Evolutionary conservation across 2,888 invertebrate species (phyloP).

Genomic region (Tinea pellionella): DNA sequence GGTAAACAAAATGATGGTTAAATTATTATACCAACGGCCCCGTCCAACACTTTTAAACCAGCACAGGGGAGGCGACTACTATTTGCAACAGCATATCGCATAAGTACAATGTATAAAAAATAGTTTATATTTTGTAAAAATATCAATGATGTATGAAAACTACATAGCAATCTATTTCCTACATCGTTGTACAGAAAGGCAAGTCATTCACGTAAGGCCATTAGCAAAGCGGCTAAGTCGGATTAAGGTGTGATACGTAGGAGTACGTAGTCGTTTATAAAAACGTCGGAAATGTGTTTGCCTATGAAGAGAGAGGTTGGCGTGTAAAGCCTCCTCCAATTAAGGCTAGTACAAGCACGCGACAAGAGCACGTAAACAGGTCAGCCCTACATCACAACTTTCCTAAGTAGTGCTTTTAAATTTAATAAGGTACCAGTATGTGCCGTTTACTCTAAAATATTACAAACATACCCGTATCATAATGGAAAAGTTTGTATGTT

Average conservation of each 20-base stretch:
- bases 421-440: conserved; percentile 7
- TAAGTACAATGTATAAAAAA: too few species aligned
- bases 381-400: conserved; percentile 11
- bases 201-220: conserved; percentile 4
- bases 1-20: too few species aligned
- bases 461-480: not conserved
- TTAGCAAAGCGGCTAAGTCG: conserved; percentile 5
- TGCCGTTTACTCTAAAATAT: not conserved
- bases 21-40: too few species aligned
- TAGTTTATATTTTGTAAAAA: not conserved
- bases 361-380: conserved; percentile 38
- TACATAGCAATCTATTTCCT: not conserved
- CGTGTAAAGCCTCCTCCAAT: conserved; percentile 41
- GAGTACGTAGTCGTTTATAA: conserved; percentile 10
- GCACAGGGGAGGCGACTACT: too few species aligned
- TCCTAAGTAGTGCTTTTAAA: conserved; percentile 11
- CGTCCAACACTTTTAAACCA: too few species aligned
- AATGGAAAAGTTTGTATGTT: not conserved
- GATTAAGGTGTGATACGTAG: conserved; percentile 9
- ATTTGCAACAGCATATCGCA: too few species aligned
- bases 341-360: conserved; percentile 53
- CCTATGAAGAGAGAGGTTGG: conserved; percentile 7
- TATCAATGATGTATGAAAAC: not conserved
- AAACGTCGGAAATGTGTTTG: conserved; percentile 12
- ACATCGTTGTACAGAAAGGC: not conserved